Conservation (phyloP, 2,888 invertebrate genomes). For the Drosophila nigricruria region DNA sequence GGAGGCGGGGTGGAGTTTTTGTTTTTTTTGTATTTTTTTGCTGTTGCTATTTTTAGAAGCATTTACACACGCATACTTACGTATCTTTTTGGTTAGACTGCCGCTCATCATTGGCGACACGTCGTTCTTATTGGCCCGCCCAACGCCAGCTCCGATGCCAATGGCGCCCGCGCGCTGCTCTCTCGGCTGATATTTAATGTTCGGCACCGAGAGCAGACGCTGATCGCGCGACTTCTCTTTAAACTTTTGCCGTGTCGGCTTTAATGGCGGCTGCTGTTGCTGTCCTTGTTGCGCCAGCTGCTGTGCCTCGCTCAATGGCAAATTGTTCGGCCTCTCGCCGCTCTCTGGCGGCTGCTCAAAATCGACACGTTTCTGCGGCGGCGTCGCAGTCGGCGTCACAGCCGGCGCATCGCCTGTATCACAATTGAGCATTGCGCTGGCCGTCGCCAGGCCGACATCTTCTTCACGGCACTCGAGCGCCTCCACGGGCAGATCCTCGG, state of each 20-base stretch:
- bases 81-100: conserved; percentile 93
- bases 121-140: conserved; percentile 82
- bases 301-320: conserved; percentile 78
- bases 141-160: conserved; percentile 31
- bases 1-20: conserved; percentile 3
- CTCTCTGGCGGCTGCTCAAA: conserved; percentile 81
- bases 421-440: conserved; percentile 55
- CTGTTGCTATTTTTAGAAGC: conserved; percentile 19
- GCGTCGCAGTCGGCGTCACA: conserved; percentile 15
- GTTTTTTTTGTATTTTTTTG: not conserved
- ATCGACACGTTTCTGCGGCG: conserved; percentile 81
- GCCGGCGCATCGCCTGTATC: conserved; percentile 43
- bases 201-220: conserved; percentile 91
- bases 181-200: conserved; percentile 88
- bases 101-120: conserved; percentile 88
- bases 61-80: conserved; percentile 89
- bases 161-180: conserved; percentile 76
- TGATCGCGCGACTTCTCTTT: conserved; percentile 87
- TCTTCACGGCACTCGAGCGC: conserved; percentile 65
- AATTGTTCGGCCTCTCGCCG: conserved; percentile 88
- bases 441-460: conserved; percentile 59
- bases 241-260: conserved; percentile 87
- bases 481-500: conserved; percentile 54
- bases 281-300: conserved; percentile 10
- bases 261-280: conserved; percentile 82